Evolutionary conservation across 2,113 vertebrate species (phyloP).

Genomic region (Antennarius striatus): DNA sequence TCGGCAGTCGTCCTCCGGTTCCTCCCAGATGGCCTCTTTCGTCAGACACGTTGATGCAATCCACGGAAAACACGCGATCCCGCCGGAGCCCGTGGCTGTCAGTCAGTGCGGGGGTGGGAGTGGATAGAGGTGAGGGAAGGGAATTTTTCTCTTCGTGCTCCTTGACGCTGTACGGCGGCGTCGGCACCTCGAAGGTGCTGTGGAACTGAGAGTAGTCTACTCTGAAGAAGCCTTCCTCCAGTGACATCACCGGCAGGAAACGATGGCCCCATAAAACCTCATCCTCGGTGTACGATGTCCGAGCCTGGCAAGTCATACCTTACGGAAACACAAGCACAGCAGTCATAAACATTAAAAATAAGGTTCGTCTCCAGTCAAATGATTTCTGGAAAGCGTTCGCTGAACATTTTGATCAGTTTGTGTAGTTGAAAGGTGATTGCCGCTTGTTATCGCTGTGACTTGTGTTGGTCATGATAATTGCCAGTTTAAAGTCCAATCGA

Average conservation of each 20-base stretch:
- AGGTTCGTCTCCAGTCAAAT: slow-evolving; percentile 3
- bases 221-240: slow-evolving; percentile 90
- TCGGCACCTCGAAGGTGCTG: slow-evolving; percentile 87
- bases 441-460: no score
- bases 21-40: slow-evolving; percentile 63
- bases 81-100: slow-evolving; percentile 64
- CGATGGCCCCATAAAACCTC: slow-evolving; percentile 92
- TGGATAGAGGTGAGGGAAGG: slow-evolving; percentile 74
- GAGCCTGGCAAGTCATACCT: slow-evolving; percentile 90
- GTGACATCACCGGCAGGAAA: slow-evolving; percentile 90
- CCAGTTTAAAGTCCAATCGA: slow-evolving; percentile 13
- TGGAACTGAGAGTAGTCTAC: slow-evolving; percentile 93
- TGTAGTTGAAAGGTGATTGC: background rate
- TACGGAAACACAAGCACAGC: slow-evolving; percentile 39
- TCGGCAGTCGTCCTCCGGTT: slow-evolving; percentile 75
- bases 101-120: slow-evolving; percentile 66
- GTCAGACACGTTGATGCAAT: slow-evolving; percentile 76
- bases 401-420: slow-evolving; percentile 5
- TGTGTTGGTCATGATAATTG: slow-evolving; percentile 18
- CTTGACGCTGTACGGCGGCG: slow-evolving; percentile 86
- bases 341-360: slow-evolving; percentile 2
- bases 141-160: slow-evolving; percentile 85
- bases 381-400: no score
- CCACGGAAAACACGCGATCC: slow-evolving; percentile 79
- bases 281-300: slow-evolving; percentile 90